Evolutionary conservation across 2,888 invertebrate species (phyloP), one percentile per base, ranked within the genome.

Genomic region (Eugnorisma glareosa): DNA sequence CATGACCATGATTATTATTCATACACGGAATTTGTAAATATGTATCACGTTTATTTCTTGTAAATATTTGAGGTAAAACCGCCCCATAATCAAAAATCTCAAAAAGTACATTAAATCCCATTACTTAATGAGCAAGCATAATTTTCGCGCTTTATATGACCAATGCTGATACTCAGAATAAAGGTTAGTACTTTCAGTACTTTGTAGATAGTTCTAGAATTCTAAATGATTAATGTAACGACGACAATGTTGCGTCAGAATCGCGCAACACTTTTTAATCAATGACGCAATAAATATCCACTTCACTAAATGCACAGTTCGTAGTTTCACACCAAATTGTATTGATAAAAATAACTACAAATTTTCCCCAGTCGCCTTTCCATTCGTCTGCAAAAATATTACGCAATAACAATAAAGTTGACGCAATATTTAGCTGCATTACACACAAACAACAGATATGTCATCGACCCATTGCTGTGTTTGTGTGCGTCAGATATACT

Each of bases 361-460:
- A 61, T 40, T 21, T 15, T 24, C 57, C 51, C 10, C 15, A n/a
- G 13, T 45, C 66, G 48, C 63, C 59, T 79, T 81, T 77, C 59
- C 74, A 79, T 72, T 67, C 28, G 69, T 68, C 78, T 69, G 86
- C 35, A 61, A 76, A 79, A 77, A 84, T 77, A 85, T 88, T 89
- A 86, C 84, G 88, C 86, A 87, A 89, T 83, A 66, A 63, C 35
- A 70, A 66, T 48, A 74, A 67, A 70, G 67, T 69, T 77, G 67
- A 68, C 82, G 87, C 88, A 88, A 88, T 85, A 75, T 88, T 73
- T 59, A 40, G 48, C 69, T 75, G 74, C 67, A 76, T 75, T 75
- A 77, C 71, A 79, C 64, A 57, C 54, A 69, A 45, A 45, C 40
- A 48, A 76, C 54, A 63, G 67, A 72, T 77, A 86, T 85, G 82